These are phyloP conservation scores for Paralichthys olivaceus DNA, from an alignment of 2,113 vertebrate species.

Conservation along the genomic window DNA sequence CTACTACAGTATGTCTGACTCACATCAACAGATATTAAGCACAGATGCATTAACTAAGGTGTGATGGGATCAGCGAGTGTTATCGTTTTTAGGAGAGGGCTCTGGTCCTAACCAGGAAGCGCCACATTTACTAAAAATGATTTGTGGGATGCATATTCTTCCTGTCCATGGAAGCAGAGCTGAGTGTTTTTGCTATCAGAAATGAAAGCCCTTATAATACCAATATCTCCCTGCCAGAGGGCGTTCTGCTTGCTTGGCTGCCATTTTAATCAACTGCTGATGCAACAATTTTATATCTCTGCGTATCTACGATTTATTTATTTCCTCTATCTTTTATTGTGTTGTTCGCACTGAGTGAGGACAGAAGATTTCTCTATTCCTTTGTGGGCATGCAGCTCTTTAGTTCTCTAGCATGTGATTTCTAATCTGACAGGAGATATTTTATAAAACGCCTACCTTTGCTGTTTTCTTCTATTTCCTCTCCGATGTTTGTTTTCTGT, in stretches of 20 bases:
- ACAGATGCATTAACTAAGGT: not conserved
- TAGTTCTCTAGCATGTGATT: constrained; percentile 3
- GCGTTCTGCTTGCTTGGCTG: constrained; percentile 21
- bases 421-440: constrained; percentile 22
- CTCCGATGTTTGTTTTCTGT: not conserved
- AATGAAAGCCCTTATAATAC: constrained; percentile 55
- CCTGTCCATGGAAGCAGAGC: constrained; percentile 46
- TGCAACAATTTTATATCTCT: constrained; percentile 34
- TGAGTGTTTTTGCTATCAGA: constrained; percentile 47
- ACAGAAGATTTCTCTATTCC: not conserved
- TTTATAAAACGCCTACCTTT: not conserved
- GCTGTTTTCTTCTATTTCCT: not conserved
- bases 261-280: constrained; percentile 53
- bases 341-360: not conserved
- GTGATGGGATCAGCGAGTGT: constrained; percentile 1
- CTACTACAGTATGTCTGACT: not conserved
- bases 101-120: constrained; percentile 45
- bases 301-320: constrained; percentile 18
- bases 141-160: constrained; percentile 44
- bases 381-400: constrained; percentile 24
- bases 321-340: constrained; percentile 24
- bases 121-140: constrained; percentile 45
- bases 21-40: not conserved
- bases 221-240: constrained; percentile 48
- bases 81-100: constrained; percentile 1